phyloP scores from a whole-genome alignment of 2,113 vertebrate species.

The Cyanoderma ruficeps region DNA sequence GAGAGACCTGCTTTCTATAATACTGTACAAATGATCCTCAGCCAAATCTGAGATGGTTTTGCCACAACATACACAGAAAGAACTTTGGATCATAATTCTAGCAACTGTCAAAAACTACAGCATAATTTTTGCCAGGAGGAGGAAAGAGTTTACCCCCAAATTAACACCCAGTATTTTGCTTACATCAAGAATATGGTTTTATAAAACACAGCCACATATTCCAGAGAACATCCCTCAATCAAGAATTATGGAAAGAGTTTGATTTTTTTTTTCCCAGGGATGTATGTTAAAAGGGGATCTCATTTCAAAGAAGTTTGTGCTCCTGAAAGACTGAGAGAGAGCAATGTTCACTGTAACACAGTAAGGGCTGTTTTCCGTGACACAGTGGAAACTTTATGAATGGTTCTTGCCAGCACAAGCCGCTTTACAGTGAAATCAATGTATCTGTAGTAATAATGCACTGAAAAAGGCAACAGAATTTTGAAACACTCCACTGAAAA shows the following conservation, averaged over 20 bases:
- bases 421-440: background rate
- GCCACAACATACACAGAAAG: background rate
- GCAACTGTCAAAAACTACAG: background rate
- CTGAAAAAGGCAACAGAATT: conserved; percentile 1
- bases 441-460: background rate
- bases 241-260: background rate
- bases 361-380: conserved; percentile 8
- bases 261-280: background rate
- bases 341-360: background rate
- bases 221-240: background rate
- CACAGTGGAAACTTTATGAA: conserved; percentile 25
- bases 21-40: background rate
- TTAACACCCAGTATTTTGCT: background rate
- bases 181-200: background rate
- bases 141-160: background rate
- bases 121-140: background rate
- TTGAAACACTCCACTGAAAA: conserved; percentile 15
- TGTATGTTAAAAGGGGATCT: background rate
- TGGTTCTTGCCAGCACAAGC: background rate
- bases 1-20: background rate
- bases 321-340: background rate
- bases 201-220: background rate
- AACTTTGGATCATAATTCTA: background rate
- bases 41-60: background rate
- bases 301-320: background rate